phyloP scores from a whole-genome alignment of 2,888 invertebrate genomes.

The Galeruca laticollis region DNA sequence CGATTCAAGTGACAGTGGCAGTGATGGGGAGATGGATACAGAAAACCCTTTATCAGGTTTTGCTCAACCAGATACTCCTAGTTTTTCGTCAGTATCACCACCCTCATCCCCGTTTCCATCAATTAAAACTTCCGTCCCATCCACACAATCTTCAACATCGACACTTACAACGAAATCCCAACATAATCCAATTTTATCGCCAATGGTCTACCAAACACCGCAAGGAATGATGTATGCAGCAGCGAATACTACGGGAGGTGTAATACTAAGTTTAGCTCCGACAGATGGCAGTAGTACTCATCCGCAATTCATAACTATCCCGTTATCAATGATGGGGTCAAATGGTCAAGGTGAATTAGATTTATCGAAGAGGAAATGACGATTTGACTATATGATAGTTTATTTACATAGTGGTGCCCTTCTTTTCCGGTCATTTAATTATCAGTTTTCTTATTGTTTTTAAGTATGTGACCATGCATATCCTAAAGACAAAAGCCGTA shows the following conservation, averaged over 20 bases:
- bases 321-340: conserved; percentile 73
- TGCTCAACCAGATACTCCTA: conserved; percentile 50
- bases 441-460: conserved; percentile 1
- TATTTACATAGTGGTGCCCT: conserved; percentile 37
- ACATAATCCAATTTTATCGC: conserved; percentile 56
- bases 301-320: conserved; percentile 80
- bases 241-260: conserved; percentile 66
- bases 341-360: conserved; percentile 65
- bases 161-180: conserved; percentile 46
- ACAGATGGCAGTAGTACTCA: conserved; percentile 62
- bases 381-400: conserved; percentile 20
- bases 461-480: conserved; percentile 25
- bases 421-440: conserved; percentile 50
- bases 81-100: conserved; percentile 52
- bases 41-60: conserved; percentile 51
- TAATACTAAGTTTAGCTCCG: conserved; percentile 65
- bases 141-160: conserved; percentile 44
- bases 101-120: conserved; percentile 50
- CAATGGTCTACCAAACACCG: conserved; percentile 66
- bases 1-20: conserved; percentile 63
- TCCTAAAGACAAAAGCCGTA: conserved; percentile 13
- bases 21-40: conserved; percentile 62
- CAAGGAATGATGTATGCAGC: conserved; percentile 67
- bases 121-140: conserved; percentile 24
- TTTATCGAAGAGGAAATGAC: conserved; percentile 57